Percentiles rank a stretch among this genome's conserved stretches.
phyloP scores from a whole-genome alignment of 2,113 vertebrate genomes.

The Galemys pyrenaicus region DNA sequence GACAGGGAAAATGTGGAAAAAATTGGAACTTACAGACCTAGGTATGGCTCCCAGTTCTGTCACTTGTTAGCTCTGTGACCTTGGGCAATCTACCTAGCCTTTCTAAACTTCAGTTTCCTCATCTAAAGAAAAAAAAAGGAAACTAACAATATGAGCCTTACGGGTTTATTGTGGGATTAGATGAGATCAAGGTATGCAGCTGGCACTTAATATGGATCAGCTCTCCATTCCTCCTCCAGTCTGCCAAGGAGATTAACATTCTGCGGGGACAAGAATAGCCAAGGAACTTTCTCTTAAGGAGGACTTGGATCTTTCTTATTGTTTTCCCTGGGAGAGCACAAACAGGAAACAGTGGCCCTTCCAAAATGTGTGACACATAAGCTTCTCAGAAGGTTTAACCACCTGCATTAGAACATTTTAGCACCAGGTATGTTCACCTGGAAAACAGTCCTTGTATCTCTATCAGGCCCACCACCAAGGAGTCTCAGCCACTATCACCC shows the following conservation, averaged over 20 bases:
- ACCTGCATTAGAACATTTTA: background rate
- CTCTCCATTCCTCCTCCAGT: background rate
- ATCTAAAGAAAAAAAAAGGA: background rate
- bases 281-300: slow-evolving; percentile 20
- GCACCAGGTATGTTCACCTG: background rate
- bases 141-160: background rate
- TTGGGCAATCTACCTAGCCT: slow-evolving; percentile 41
- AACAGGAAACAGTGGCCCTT: background rate
- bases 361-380: background rate
- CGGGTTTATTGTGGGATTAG: background rate
- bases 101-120: background rate
- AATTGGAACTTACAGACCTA: background rate
- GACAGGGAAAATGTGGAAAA: background rate
- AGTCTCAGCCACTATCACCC: background rate
- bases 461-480: background rate
- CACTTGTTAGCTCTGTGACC: slow-evolving; percentile 21
- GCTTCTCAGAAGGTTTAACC: background rate
- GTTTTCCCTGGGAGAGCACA: slow-evolving; percentile 12
- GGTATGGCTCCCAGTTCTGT: slow-evolving; percentile 14
- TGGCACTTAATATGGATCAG: background rate
- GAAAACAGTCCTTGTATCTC: background rate
- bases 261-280: background rate
- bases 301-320: background rate
- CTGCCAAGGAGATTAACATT: background rate
- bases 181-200: slow-evolving; percentile 18